phyloP scores from a whole-genome alignment of 2,113 vertebrate genomes.

The Phylloscopus trochilus region DNA sequence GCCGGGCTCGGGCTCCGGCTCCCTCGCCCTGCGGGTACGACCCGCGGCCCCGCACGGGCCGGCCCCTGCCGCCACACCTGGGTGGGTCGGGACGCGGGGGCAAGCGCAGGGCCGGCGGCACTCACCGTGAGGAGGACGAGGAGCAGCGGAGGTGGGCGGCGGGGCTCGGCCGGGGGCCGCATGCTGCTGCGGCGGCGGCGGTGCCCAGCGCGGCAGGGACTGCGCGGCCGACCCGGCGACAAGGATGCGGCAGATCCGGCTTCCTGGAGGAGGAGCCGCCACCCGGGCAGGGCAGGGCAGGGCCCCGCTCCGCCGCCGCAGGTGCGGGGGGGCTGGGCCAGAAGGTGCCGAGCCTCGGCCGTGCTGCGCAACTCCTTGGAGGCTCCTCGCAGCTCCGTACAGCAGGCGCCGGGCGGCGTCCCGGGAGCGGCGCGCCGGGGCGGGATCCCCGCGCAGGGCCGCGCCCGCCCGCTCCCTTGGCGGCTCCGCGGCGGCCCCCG shows the following conservation, averaged over 20 bases:
- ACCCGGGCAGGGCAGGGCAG: neutral
- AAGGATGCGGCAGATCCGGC: slow-evolving; percentile 14
- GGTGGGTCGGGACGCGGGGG: neutral
- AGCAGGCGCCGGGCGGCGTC: neutral
- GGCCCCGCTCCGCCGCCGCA: neutral
- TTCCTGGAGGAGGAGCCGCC: slow-evolving; percentile 35
- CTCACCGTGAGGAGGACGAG: neutral
- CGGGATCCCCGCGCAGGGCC: neutral
- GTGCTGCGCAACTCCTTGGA: neutral
- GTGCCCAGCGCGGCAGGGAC: neutral
- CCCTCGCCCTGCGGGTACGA: neutral
- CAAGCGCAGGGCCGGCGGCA: neutral
- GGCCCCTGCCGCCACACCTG: neutral
- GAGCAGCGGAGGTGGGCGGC: neutral
- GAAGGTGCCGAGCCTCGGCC: neutral
- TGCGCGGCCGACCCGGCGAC: neutral
- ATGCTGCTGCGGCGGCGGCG: neutral
- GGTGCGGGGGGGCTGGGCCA: neutral
- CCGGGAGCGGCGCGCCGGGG: neutral
- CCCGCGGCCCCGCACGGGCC: neutral
- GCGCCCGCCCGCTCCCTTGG: neutral
- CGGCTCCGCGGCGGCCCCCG: neutral
- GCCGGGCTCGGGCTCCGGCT: neutral
- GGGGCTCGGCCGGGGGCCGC: neutral
- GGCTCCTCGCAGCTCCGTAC: neutral